These are phyloP conservation scores for Papilio helenus DNA, from an alignment of 1,140 invertebrate species.

Conservation along the genomic window DNA sequence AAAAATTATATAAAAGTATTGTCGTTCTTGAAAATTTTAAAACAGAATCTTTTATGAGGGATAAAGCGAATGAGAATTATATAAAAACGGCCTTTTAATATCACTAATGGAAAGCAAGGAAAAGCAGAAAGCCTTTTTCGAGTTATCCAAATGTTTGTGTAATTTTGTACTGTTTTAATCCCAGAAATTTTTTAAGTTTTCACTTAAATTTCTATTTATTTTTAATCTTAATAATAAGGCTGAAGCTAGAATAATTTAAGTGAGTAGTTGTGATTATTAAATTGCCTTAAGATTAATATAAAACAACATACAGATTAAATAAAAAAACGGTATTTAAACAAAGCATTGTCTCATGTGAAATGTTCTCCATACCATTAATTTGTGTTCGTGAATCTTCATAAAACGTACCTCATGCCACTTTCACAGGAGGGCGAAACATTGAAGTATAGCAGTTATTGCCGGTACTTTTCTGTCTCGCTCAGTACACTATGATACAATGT, in stretches of 20 bases:
- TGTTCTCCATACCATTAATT: background rate
- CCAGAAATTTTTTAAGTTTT: background rate
- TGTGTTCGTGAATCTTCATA: background rate
- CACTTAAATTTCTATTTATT: background rate
- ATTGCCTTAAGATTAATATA: too few relatives aligned
- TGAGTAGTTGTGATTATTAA: too few relatives aligned
- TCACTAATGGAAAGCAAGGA: slow-evolving; percentile 21
- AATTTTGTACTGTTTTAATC: slow-evolving; percentile 14
- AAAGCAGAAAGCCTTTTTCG: slow-evolving; percentile 11
- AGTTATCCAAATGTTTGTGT: slow-evolving; percentile 15
- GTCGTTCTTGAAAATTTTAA: background rate
- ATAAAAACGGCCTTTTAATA: slow-evolving; percentile 19
- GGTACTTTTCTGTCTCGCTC: too few relatives aligned
- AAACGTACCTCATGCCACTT: background rate
- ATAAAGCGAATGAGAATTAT: slow-evolving; percentile 1
- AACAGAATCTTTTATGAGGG: background rate
- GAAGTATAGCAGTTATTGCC: background rate
- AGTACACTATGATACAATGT: too few relatives aligned
- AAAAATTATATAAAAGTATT: background rate
- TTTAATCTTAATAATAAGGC: background rate
- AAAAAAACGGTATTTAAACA: background rate
- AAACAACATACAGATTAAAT: too few relatives aligned
- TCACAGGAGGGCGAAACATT: background rate
- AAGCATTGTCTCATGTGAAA: background rate
- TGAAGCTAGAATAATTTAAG: too few relatives aligned